These are phyloP conservation scores for Brassicogethes aeneus DNA, from an alignment of 2,888 invertebrate genomes.

Conservation along the genomic window DNA sequence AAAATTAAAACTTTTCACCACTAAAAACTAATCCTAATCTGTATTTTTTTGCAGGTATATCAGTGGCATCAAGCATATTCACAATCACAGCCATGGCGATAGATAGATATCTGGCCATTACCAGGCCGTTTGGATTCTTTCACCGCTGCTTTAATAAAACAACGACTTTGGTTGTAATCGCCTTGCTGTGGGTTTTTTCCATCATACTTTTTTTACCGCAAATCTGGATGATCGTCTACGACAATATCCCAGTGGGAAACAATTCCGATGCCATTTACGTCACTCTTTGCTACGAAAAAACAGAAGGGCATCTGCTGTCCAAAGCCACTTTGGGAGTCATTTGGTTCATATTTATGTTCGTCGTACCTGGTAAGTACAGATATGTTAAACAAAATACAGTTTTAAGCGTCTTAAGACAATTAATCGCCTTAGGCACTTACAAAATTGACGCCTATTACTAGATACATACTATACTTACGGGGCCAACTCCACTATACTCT, in stretches of 20 bases:
- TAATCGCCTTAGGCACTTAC: too few species aligned
- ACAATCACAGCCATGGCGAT: constrained; percentile 73
- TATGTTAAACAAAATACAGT: not conserved
- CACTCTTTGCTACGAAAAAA: constrained; percentile 7
- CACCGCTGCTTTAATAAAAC: constrained; percentile 61
- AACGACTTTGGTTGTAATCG: constrained; percentile 55
- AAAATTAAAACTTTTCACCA: too few species aligned
- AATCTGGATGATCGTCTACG: constrained; percentile 22
- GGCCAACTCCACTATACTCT: too few species aligned
- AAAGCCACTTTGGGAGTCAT: constrained; percentile 58
- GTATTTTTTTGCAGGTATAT: constrained; percentile 50
- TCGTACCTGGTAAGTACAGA: constrained; percentile 55
- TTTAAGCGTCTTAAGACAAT: too few species aligned
- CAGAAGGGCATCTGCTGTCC: constrained; percentile 40
- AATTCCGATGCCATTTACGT: not conserved
- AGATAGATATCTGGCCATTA: constrained; percentile 66
- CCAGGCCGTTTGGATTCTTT: constrained; percentile 62
- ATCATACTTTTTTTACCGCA: constrained; percentile 51
- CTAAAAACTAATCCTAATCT: too few species aligned
- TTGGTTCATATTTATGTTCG: constrained; percentile 67
- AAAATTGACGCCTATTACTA: too few species aligned
- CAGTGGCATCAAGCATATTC: constrained; percentile 71
- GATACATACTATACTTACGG: too few species aligned
- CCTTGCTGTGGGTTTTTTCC: constrained; percentile 56
- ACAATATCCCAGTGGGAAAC: constrained; percentile 7